These are phyloP conservation scores for Hippopotamus amphibius DNA, from an alignment of 2,113 vertebrate genomes.

Conservation along the genomic window DNA sequence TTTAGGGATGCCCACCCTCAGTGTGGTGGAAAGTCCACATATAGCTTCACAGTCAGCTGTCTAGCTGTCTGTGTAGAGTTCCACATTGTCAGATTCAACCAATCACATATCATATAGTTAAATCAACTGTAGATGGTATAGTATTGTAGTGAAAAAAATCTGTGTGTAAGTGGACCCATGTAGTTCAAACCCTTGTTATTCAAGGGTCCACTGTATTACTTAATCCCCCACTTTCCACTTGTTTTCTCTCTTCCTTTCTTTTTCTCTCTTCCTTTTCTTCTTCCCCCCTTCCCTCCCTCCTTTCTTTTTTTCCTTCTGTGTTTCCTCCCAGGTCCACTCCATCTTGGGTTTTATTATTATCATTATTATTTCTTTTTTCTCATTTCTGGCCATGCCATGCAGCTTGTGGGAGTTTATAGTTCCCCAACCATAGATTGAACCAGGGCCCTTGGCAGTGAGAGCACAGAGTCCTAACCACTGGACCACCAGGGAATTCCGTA, in stretches of 20 bases:
- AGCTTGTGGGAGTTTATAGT: neutral
- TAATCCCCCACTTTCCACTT: neutral
- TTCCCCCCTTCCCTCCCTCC: neutral
- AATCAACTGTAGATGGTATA: neutral
- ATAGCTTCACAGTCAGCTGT: neutral
- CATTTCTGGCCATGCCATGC: too few species aligned
- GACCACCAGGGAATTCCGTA: neutral
- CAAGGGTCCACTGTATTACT: neutral
- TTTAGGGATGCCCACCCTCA: neutral
- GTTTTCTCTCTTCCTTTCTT: neutral
- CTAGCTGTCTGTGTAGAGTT: neutral
- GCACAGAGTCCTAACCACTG: neutral
- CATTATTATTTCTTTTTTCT: neutral
- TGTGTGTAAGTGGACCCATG: neutral
- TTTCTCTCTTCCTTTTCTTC: neutral
- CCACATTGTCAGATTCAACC: neutral
- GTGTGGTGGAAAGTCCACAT: neutral
- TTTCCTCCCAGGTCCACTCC: neutral
- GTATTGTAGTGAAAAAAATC: neutral
- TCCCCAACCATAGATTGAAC: neutral
- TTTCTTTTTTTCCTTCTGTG: accelerated
- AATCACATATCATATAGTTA: neutral
- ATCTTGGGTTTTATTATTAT: neutral
- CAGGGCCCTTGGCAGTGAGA: neutral
- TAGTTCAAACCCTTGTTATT: neutral